Evolutionary conservation across 2,113 vertebrate genomes (phyloP).

Genomic region (Sprattus sprattus): DNA sequence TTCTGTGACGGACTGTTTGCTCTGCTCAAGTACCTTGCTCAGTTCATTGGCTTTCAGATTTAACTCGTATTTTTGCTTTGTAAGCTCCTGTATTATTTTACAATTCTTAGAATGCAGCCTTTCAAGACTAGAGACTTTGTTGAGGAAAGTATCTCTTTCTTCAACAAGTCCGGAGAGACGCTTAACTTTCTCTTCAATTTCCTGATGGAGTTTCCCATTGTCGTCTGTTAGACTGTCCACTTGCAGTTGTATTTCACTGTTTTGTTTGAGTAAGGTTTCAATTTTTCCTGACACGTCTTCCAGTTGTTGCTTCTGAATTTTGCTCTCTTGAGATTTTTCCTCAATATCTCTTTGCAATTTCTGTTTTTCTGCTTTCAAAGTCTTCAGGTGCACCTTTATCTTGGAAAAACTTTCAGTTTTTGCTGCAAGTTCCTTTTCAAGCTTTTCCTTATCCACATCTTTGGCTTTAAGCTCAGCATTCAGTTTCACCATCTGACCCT

Average conservation of each 20-base stretch:
- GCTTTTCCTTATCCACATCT: slow-evolving; percentile 62
- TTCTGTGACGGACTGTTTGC: slow-evolving; percentile 60
- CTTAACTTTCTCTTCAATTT: slow-evolving; percentile 57
- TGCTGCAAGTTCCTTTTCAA: slow-evolving; percentile 67
- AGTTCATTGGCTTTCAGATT: slow-evolving; percentile 60
- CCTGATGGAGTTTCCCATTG: slow-evolving; percentile 65
- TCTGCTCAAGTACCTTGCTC: slow-evolving; percentile 63
- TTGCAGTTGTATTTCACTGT: slow-evolving; percentile 56
- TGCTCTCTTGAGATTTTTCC: slow-evolving; percentile 61
- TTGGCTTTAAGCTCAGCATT: slow-evolving; percentile 59
- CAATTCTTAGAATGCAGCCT: slow-evolving; percentile 56
- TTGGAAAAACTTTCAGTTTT: slow-evolving; percentile 65
- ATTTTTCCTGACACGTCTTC: slow-evolving; percentile 57
- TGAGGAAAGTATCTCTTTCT: slow-evolving; percentile 62
- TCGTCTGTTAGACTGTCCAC: slow-evolving; percentile 63
- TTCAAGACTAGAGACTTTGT: slow-evolving; percentile 58
- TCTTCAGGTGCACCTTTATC: slow-evolving; percentile 59
- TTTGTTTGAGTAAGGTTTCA: slow-evolving; percentile 41
- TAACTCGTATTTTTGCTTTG: slow-evolving; percentile 69
- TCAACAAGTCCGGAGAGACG: slow-evolving; percentile 54
- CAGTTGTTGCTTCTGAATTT: slow-evolving; percentile 59
- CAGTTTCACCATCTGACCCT: slow-evolving; percentile 65
- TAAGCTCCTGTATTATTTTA: slow-evolving; percentile 58
- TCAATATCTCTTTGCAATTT: slow-evolving; percentile 64
- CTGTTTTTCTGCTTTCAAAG: slow-evolving; percentile 57